phyloP scores from a whole-genome alignment of 2,113 vertebrate species.

The Plecturocebus donacophilus region DNA sequence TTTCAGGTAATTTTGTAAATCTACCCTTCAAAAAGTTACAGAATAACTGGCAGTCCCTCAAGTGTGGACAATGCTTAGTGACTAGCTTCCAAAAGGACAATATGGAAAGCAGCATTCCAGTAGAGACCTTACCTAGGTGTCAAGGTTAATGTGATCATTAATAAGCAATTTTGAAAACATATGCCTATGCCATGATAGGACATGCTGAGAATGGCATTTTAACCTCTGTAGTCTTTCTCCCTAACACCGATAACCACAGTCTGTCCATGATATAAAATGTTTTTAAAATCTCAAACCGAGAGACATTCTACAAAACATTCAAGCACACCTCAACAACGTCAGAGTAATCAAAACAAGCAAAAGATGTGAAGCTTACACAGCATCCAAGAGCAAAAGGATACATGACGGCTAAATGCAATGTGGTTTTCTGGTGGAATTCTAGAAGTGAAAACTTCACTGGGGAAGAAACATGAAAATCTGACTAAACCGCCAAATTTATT shows the following conservation, averaged over 20 bases:
- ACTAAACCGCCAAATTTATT: fast-evolving
- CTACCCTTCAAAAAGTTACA: neutral
- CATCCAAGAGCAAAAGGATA: neutral
- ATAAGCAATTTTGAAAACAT: neutral
- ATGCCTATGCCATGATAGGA: neutral
- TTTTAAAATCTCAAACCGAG: neutral
- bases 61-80: neutral
- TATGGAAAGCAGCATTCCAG: neutral
- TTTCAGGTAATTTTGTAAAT: neutral
- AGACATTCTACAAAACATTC: neutral
- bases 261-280: neutral
- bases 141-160: neutral
- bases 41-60: neutral
- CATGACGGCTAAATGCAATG: neutral
- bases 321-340: neutral
- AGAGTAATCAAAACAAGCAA: neutral
- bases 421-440: neutral
- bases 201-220: neutral
- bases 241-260: neutral
- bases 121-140: neutral
- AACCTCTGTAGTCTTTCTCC: fast-evolving
- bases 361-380: neutral
- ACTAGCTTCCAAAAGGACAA: neutral
- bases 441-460: neutral
- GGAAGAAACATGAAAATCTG: neutral